phyloP scores from a whole-genome alignment of 2,113 vertebrate species.

The Apus apus region DNA sequence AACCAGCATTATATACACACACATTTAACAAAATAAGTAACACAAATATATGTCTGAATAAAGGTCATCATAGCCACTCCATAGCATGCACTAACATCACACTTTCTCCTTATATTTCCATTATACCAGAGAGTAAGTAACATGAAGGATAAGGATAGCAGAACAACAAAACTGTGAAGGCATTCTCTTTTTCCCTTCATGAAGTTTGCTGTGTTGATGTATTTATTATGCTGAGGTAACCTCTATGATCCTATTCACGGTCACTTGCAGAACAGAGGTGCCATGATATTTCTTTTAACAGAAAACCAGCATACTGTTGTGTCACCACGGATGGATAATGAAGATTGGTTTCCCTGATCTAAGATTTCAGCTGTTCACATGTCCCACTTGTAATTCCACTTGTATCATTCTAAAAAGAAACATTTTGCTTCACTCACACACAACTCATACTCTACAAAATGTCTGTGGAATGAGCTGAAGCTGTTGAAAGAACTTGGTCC shows the following conservation, averaged over 20 bases:
- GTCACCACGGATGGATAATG: not conserved
- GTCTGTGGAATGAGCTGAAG: not conserved
- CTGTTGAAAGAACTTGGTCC: not conserved
- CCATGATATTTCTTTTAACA: not conserved
- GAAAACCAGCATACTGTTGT: not conserved
- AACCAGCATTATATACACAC: not conserved
- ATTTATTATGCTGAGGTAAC: not conserved
- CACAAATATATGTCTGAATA: not conserved
- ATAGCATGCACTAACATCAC: not conserved
- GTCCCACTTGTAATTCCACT: not conserved
- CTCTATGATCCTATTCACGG: not conserved
- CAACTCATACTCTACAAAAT: not conserved
- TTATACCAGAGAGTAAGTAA: not conserved
- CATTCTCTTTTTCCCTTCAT: not conserved
- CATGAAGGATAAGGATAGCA: not conserved
- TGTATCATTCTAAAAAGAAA: not conserved
- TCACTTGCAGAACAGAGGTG: not conserved
- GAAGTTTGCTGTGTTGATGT: not conserved
- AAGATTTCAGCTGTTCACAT: not conserved
- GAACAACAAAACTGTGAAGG: not conserved
- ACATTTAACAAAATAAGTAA: not conserved
- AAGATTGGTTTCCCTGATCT: not conserved
- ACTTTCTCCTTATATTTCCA: not conserved
- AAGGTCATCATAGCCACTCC: not conserved
- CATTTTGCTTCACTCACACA: not conserved